These are phyloP conservation scores for Pteromalus puparum DNA, from an alignment of 1,140 invertebrate species.

Conservation along the genomic window DNA sequence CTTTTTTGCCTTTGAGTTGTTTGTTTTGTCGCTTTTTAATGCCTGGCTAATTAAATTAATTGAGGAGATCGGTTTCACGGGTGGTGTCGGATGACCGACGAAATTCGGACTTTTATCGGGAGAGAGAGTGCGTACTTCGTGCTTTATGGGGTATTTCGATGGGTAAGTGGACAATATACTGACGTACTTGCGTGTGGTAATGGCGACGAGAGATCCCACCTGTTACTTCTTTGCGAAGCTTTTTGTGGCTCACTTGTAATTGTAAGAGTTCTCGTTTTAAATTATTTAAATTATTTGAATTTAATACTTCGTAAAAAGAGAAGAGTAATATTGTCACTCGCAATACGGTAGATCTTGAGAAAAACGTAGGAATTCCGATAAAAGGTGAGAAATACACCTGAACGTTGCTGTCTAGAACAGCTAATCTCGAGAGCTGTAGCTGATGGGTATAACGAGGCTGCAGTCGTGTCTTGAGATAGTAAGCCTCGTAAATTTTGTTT, in stretches of 20 bases:
- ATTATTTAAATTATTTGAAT: not conserved
- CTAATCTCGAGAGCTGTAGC: slow-evolving; percentile 22
- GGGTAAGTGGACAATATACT: not conserved
- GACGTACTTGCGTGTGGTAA: not conserved
- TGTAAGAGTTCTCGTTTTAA: no score
- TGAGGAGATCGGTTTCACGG: slow-evolving; percentile 16
- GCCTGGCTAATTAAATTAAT: slow-evolving; percentile 42
- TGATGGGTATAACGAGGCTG: slow-evolving; percentile 31
- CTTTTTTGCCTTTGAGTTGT: not conserved
- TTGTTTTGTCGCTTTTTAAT: not conserved
- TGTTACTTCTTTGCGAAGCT: not conserved
- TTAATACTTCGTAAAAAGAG: not conserved
- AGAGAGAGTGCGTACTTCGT: not conserved
- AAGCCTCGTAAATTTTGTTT: slow-evolving; percentile 36
- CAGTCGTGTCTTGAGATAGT: slow-evolving; percentile 32
- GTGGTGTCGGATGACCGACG: not conserved
- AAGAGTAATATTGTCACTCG: not conserved
- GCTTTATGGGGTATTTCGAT: not conserved
- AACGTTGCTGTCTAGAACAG: not conserved
- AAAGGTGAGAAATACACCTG: not conserved
- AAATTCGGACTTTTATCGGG: not conserved
- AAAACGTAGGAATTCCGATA: not conserved
- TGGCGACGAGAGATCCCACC: not conserved
- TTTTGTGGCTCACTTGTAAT: no score
- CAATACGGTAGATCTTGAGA: not conserved